Evolutionary conservation across 2,888 invertebrate species (phyloP).

Genomic region (Acanthacorydalis orientalis): DNA sequence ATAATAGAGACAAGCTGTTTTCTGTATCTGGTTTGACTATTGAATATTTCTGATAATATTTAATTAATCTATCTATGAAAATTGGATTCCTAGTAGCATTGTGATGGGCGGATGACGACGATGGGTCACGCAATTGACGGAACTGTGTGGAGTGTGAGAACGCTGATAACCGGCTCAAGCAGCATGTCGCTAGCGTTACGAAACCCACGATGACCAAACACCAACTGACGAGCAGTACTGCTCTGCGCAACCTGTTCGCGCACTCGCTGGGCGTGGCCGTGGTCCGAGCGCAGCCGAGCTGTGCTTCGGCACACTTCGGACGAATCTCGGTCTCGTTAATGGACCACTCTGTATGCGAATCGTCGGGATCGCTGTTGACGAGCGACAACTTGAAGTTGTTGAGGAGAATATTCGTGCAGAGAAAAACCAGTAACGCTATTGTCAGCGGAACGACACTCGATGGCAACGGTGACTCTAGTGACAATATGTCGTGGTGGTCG

Average conservation of each 20-base stretch:
- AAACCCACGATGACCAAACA: neutral
- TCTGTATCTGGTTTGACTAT: no score
- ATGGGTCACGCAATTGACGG: neutral
- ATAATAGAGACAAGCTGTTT: neutral
- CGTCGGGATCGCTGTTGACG: no score
- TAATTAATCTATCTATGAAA: neutral
- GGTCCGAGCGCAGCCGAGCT: constrained; percentile 5
- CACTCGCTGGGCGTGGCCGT: constrained; percentile 4
- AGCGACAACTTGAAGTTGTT: no score
- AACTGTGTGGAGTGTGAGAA: neutral
- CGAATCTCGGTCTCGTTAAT: no score
- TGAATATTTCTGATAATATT: no score
- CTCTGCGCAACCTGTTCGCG: neutral
- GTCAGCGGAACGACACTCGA: no score
- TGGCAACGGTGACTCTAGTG: no score
- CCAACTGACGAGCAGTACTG: neutral
- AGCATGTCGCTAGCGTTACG: neutral
- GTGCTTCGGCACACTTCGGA: constrained; percentile 1
- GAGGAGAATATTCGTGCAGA: no score
- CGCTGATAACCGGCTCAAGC: neutral
- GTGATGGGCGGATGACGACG: neutral
- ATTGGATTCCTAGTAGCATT: neutral
- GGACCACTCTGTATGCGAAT: no score
- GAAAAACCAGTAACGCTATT: no score
- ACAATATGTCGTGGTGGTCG: no score